phyloP scores from a whole-genome alignment of 2,113 vertebrate genomes.

The Dascyllus trimaculatus region DNA sequence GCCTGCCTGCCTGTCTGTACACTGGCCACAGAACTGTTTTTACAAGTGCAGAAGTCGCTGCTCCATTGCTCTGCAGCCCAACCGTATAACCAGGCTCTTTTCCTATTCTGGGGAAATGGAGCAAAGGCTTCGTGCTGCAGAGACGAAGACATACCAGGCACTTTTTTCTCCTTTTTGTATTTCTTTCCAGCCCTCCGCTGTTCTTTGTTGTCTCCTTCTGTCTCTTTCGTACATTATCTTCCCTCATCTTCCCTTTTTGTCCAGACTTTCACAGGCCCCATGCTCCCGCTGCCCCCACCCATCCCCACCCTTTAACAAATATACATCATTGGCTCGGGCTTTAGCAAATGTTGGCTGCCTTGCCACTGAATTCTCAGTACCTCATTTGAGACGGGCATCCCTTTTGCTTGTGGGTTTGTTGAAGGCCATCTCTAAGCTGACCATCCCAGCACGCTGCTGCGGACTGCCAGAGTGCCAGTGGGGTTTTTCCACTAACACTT shows the following conservation, averaged over 20 bases:
- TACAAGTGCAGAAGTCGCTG: constrained; percentile 82
- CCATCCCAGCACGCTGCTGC: constrained; percentile 54
- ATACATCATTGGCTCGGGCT: constrained; percentile 71
- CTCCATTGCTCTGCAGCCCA: constrained; percentile 84
- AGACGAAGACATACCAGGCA: constrained; percentile 34
- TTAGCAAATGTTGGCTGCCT: constrained; percentile 70
- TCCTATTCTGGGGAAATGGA: constrained; percentile 75
- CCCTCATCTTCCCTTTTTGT: constrained; percentile 56
- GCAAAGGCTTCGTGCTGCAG: constrained; percentile 58
- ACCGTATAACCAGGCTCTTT: constrained; percentile 82
- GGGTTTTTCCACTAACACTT: constrained; percentile 77
- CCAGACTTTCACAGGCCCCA: constrained; percentile 50
- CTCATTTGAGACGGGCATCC: constrained; percentile 69
- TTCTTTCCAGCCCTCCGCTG: constrained; percentile 5
- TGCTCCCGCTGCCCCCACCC: constrained; percentile 21
- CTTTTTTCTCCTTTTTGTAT: constrained; percentile 33
- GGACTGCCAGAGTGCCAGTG: constrained; percentile 61
- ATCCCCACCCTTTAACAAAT: constrained; percentile 72
- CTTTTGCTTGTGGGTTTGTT: constrained; percentile 68
- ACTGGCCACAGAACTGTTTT: constrained; percentile 81
- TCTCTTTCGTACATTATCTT: constrained; percentile 47
- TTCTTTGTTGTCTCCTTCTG: constrained; percentile 14
- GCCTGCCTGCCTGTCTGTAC: constrained; percentile 70
- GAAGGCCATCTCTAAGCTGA: constrained; percentile 69
- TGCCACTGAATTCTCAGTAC: constrained; percentile 71